Evolutionary conservation across 2,888 invertebrate species (phyloP), one percentile per base, ranked within the genome.

Genomic region (Eupeodes latifasciatus): DNA sequence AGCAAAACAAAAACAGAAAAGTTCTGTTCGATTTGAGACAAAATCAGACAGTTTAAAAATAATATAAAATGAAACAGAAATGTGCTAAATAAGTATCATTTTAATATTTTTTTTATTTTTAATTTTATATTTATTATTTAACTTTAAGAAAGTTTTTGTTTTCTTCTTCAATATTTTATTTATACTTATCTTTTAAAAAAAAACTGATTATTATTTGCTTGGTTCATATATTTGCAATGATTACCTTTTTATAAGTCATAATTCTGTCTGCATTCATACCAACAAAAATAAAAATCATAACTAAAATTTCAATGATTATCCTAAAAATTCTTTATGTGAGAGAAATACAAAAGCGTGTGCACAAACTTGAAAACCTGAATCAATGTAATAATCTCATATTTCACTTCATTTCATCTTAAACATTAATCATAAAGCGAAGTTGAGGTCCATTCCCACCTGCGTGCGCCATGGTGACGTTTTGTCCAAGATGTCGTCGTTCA

Each of bases 11-110:
- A 57, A 81, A 36, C 62, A 40, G 40, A 40, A 40, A 5, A 40
- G 5, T 7, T 7, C 40, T 85, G 85, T 83, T 86, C 78, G 19
- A 53, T 62, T 74, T 62, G 47, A 75, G 47, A 40, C 34, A 7
- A 12, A 14, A n/a, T 27, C 2, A 3, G 27, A 27, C 27, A 27
- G n/a, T n/a, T 51, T 7, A n/a, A 59, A 11, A 57, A 11, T 5
- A 19, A 19, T 40, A 57, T 6, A 14, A 59, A n/a, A 62, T 27
- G 74, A 71, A 81, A 44, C 27, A 74, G 27, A 61, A 69, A 71
- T 78, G 88, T 88, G 81, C 88, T 80, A 61, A 57, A 55, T 67
- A 80, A 71, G 87, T 83, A 69, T 78, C 81, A 34, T 81, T 81
- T 61, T 4, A 16, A 53, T 61, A 44, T 47, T 47, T 59, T n/a